These are phyloP conservation scores for Cyrtodaria siliqua DNA, from an alignment of 2,888 invertebrate genomes.

Conservation along the genomic window DNA sequence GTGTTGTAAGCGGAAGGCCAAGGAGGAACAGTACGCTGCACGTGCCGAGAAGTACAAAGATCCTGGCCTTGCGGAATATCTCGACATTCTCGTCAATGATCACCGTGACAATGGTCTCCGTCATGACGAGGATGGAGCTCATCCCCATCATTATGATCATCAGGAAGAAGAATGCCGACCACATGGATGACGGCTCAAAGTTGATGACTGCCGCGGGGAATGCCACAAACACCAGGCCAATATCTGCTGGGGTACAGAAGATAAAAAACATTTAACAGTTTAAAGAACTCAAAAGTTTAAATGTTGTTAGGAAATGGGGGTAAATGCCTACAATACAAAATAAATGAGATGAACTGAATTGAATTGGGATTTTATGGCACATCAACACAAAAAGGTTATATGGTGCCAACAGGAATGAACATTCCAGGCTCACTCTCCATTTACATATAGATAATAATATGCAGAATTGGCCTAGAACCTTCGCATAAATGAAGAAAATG, in stretches of 20 bases:
- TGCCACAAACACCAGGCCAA: constrained; percentile 80
- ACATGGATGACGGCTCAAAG: constrained; percentile 77
- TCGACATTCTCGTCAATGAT: constrained; percentile 73
- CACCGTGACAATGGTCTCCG: constrained; percentile 76
- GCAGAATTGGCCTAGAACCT: too few relatives aligned
- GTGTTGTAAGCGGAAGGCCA: constrained; percentile 92
- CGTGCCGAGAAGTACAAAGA: constrained; percentile 89
- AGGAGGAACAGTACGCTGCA: constrained; percentile 90
- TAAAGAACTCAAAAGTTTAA: not conserved
- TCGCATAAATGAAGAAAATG: too few relatives aligned
- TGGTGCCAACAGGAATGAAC: too few relatives aligned
- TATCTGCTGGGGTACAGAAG: constrained; percentile 63
- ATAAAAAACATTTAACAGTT: not conserved
- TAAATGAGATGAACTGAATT: too few relatives aligned
- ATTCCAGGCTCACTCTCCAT: too few relatives aligned
- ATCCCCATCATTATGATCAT: constrained; percentile 80
- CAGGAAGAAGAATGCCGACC: constrained; percentile 81
- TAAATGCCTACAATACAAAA: too few relatives aligned
- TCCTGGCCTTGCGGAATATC: constrained; percentile 61
- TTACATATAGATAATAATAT: too few relatives aligned
- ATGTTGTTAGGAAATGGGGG: too few relatives aligned
- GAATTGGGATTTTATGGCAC: too few relatives aligned
- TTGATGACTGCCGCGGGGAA: constrained; percentile 78
- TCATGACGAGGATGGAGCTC: constrained; percentile 74
- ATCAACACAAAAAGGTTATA: too few relatives aligned